A percentile compares a stretch with the other conserved stretches of the same genome.
phyloP scores from a whole-genome alignment of 2,888 invertebrate species.

The Tenthredo distinguenda region DNA sequence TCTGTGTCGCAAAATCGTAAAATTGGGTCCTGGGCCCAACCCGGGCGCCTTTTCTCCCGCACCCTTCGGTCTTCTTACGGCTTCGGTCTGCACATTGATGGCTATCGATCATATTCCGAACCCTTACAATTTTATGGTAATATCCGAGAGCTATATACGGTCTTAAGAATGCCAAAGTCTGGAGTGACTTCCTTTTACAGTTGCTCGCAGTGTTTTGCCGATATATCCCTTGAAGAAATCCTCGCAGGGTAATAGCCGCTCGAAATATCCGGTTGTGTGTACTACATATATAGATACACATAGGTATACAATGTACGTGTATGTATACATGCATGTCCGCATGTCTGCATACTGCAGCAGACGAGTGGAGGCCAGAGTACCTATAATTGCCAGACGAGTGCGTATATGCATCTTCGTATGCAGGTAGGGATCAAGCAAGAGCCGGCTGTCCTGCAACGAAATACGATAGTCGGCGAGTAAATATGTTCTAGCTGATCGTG shows the following conservation, averaged over 20 bases:
- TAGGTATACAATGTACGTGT: neutral
- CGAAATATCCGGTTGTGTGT: neutral
- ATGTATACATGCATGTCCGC: neutral
- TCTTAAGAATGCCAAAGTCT: constrained; percentile 28
- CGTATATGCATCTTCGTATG: constrained; percentile 16
- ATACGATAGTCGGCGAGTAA: constrained; percentile 51
- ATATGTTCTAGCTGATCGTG: constrained; percentile 56
- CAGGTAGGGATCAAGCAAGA: constrained; percentile 42
- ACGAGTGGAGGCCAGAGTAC: neutral
- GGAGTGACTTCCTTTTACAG: constrained; percentile 28
- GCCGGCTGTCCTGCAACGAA: constrained; percentile 51
- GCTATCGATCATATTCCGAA: constrained; percentile 69
- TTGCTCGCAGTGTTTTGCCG: constrained; percentile 9
- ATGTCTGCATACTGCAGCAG: neutral
- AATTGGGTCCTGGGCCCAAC: constrained; percentile 68
- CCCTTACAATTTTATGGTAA: constrained; percentile 53
- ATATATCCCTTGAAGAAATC: neutral
- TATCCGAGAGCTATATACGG: constrained; percentile 40
- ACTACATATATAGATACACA: neutral
- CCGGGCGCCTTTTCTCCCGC: constrained; percentile 57
- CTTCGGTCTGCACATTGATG: constrained; percentile 73
- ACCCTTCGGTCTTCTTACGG: constrained; percentile 73
- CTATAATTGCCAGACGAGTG: neutral
- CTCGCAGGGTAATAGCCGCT: neutral
- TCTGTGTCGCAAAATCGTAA: constrained; percentile 75